These are phyloP conservation scores for Polia nebulosa DNA, from an alignment of 2,888 invertebrate species.

Conservation along the genomic window DNA sequence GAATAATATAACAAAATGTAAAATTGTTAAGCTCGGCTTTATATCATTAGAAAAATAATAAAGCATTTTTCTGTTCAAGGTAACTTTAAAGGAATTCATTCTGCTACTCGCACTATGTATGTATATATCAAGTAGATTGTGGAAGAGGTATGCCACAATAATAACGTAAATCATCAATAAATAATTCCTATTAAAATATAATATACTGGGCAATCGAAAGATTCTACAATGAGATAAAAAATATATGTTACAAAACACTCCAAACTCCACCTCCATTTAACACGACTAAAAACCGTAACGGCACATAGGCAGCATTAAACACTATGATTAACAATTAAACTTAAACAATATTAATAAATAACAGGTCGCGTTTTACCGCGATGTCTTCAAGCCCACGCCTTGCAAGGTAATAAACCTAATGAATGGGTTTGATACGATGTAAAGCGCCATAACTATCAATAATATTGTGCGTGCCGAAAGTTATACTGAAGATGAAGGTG, in stretches of 20 bases:
- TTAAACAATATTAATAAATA: slow-evolving; percentile 65
- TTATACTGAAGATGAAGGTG: slow-evolving; percentile 55
- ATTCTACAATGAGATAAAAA: slow-evolving; percentile 12
- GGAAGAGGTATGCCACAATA: neutral
- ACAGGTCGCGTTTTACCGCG: slow-evolving; percentile 53
- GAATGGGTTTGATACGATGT: slow-evolving; percentile 60
- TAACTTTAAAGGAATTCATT: too few species aligned
- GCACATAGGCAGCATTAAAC: slow-evolving; percentile 55
- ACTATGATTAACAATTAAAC: slow-evolving; percentile 62
- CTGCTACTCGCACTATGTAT: too few species aligned
- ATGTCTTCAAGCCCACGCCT: slow-evolving; percentile 62
- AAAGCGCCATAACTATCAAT: slow-evolving; percentile 64
- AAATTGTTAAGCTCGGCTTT: too few species aligned
- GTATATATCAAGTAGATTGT: too few species aligned
- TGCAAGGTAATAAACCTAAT: slow-evolving; percentile 63
- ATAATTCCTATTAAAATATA: neutral
- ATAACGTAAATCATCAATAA: neutral
- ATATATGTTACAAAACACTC: slow-evolving; percentile 21
- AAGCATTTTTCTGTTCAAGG: too few species aligned
- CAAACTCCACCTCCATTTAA: slow-evolving; percentile 33
- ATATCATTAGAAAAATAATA: too few species aligned
- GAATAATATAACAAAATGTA: neutral
- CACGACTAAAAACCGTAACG: slow-evolving; percentile 52
- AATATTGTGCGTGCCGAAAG: slow-evolving; percentile 60
- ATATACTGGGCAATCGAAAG: slow-evolving; percentile 4